These are phyloP conservation scores for Illadopsis cleaveri DNA, from an alignment of 2,113 vertebrate species.

Conservation along the genomic window DNA sequence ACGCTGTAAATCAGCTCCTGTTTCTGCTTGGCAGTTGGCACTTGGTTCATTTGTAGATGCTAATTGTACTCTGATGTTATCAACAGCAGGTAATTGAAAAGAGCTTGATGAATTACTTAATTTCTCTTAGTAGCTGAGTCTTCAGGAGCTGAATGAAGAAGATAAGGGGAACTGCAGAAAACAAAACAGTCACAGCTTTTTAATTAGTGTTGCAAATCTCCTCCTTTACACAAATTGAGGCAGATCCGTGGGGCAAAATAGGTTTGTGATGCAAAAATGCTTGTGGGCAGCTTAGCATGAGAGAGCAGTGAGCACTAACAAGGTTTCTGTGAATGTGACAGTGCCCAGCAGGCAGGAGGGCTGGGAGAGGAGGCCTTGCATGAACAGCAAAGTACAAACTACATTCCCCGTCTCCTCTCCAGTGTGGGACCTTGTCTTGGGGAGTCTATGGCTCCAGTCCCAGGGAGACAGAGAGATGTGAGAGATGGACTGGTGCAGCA, in stretches of 20 bases:
- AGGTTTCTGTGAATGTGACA: not conserved
- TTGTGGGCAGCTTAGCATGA: not conserved
- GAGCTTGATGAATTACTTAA: conserved; percentile 95
- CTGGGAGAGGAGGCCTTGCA: not conserved
- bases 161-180: conserved; percentile 80
- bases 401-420: not conserved
- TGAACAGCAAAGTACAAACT: not conserved
- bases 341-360: not conserved
- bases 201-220: conserved; percentile 74
- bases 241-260: not conserved
- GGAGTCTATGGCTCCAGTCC: not conserved
- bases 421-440: not conserved
- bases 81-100: conserved; percentile 92
- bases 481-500: not conserved
- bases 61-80: conserved; percentile 91
- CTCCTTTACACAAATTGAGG: conserved; percentile 60
- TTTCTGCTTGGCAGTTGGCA: conserved; percentile 71
- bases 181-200: conserved; percentile 75
- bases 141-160: conserved; percentile 87
- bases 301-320: not conserved
- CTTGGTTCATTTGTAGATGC: conserved; percentile 78
- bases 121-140: conserved; percentile 91
- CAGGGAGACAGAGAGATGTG: not conserved
- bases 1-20: conserved; percentile 72
- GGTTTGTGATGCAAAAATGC: conserved; percentile 46